A percentile compares a stretch with the other conserved stretches of the same genome.
Conservation (phyloP, 2,113 vertebrate genomes). For the Indicator indicator region DNA sequence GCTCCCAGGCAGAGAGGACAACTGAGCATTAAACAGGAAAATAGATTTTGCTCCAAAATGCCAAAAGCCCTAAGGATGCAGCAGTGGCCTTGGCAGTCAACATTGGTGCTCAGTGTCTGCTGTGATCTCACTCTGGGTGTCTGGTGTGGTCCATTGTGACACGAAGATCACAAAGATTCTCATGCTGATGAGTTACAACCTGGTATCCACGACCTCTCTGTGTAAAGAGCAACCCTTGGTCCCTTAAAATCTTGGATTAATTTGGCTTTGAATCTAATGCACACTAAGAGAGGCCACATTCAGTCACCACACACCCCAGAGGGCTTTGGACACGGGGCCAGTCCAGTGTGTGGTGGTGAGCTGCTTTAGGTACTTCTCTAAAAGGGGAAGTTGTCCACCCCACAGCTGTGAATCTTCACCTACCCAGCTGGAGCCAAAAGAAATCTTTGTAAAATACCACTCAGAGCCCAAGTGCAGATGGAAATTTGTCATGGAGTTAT, state of each 20-base stretch:
- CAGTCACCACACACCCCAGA: not conserved
- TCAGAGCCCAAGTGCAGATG: not conserved
- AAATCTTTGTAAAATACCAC: not conserved
- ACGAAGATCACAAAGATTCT: not conserved
- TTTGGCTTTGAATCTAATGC: not conserved
- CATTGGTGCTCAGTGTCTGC: not conserved
- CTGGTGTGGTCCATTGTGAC: no score
- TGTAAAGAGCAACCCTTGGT: not conserved
- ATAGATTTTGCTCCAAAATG: not conserved
- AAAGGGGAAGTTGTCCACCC: not conserved
- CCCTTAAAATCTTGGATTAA: not conserved
- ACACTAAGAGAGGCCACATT: not conserved
- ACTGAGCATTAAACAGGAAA: not conserved
- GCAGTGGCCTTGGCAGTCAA: not conserved
- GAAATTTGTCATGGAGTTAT: not conserved
- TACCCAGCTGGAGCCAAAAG: not conserved
- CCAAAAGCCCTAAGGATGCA: not conserved
- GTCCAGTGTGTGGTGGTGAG: not conserved
- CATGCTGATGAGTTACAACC: not conserved
- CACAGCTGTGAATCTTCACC: not conserved
- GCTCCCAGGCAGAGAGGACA: not conserved
- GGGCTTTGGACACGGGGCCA: not conserved
- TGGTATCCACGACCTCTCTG: not conserved
- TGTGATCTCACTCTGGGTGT: not conserved
- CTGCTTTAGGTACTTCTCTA: not conserved